Evolutionary conservation across 2,113 vertebrate species (phyloP).

Genomic region (Ifrita kowaldi): DNA sequence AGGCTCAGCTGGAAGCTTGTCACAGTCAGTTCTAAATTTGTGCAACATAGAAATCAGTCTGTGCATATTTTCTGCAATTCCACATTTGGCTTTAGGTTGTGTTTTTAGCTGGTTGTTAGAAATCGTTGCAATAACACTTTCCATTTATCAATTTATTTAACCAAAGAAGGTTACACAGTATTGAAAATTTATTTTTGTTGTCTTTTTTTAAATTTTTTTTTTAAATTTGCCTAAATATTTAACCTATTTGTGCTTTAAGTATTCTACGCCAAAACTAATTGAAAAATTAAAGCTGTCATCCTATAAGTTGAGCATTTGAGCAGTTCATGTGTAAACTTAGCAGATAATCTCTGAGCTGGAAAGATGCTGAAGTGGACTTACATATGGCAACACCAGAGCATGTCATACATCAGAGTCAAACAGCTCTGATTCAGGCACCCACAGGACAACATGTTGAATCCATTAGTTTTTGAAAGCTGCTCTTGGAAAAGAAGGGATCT

Average conservation of each 20-base stretch:
- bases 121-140: neutral
- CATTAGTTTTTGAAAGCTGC: neutral
- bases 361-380: neutral
- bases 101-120: neutral
- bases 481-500: neutral
- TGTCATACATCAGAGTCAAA: neutral
- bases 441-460: neutral
- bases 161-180: neutral
- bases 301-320: neutral
- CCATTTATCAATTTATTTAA: neutral
- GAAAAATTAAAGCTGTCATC: neutral
- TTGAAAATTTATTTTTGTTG: neutral
- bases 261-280: neutral
- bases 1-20: constrained; percentile 7
- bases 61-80: neutral
- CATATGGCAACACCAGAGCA: neutral
- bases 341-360: neutral
- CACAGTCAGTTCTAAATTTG: neutral
- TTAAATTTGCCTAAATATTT: neutral
- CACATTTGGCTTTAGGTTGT: neutral
- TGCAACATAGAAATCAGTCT: neutral
- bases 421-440: neutral
- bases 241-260: neutral
- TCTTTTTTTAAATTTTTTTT: neutral
- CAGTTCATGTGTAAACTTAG: neutral